phyloP scores from a whole-genome alignment of 2,888 invertebrate species.

The Alviniconcha strummeri region DNA sequence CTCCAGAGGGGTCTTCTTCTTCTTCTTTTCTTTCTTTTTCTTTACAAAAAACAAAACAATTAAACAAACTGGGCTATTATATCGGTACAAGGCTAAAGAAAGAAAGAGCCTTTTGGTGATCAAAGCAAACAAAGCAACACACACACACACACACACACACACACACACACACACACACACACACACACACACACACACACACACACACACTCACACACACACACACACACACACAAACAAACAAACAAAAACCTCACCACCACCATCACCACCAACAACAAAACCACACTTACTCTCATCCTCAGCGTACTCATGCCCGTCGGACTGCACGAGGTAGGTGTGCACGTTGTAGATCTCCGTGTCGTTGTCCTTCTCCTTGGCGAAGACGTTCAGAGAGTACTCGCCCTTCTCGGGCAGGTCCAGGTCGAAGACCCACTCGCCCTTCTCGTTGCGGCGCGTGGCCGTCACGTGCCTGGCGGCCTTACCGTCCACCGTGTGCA shows the following conservation, averaged over 20 bases:
- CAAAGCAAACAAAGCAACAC: too few relatives aligned
- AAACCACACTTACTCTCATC: conserved; percentile 17
- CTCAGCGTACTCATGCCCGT: conserved; percentile 43
- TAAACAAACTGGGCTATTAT: too few relatives aligned
- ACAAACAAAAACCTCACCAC: too few relatives aligned
- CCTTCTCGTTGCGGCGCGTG: conserved; percentile 50
- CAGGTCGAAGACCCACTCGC: conserved; percentile 62
- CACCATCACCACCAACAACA: too few relatives aligned
- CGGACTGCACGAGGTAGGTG: conserved; percentile 60
- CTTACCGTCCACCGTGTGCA: conserved; percentile 60
- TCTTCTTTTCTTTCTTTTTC: too few relatives aligned
- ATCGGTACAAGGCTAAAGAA: too few relatives aligned
- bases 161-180: background rate
- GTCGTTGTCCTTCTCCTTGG: conserved; percentile 54
- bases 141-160: background rate
- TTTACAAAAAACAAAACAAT: too few relatives aligned
- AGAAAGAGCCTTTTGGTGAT: too few relatives aligned
- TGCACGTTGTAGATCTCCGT: conserved; percentile 61
- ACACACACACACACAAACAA: too few relatives aligned
- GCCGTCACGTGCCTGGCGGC: conserved; percentile 55
- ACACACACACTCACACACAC: too few relatives aligned
- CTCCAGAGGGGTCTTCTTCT: too few relatives aligned
- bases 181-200: too few relatives aligned
- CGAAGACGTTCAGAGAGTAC: conserved; percentile 68
- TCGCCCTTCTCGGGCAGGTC: conserved; percentile 65